Conservation (phyloP, 2,888 invertebrate species). For the Thalpophila matura region DNA sequence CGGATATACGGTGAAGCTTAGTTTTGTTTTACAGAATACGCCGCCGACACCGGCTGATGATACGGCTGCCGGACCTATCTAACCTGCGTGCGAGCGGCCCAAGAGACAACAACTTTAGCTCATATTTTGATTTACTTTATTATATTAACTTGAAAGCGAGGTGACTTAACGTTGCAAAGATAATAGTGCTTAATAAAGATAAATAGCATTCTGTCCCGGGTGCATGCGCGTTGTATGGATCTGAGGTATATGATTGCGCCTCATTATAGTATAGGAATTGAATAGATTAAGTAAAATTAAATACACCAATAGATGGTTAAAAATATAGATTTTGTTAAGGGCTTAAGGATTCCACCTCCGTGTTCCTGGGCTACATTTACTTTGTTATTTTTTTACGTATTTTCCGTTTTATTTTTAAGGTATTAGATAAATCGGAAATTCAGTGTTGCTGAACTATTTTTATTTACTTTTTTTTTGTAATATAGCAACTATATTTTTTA, state of each 20-base stretch:
- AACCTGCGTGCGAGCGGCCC: constrained; percentile 47
- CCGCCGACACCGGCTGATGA: constrained; percentile 58
- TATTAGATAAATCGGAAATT: constrained; percentile 77
- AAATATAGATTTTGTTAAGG: constrained; percentile 82
- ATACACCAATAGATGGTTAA: constrained; percentile 86
- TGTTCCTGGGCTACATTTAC: constrained; percentile 81
- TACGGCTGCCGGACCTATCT: constrained; percentile 61
- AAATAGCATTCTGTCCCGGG: constrained; percentile 61
- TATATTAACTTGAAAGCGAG: constrained; percentile 63
- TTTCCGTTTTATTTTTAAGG: constrained; percentile 71
- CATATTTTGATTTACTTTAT: constrained; percentile 61
- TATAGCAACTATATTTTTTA: constrained; percentile 84
- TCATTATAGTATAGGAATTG: constrained; percentile 88
- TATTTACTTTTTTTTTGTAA: constrained; percentile 84
- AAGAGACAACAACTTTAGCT: constrained; percentile 57
- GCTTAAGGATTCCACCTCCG: constrained; percentile 82
- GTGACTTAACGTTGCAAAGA: constrained; percentile 73
- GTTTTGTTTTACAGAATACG: constrained; percentile 66
- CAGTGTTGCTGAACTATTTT: constrained; percentile 83
- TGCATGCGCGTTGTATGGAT: constrained; percentile 50
- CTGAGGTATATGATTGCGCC: constrained; percentile 68
- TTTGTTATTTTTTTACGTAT: constrained; percentile 63
- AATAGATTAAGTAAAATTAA: constrained; percentile 86
- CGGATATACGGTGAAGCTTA: constrained; percentile 31
- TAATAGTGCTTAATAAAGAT: constrained; percentile 71